A percentile compares a stretch with the other conserved stretches of the same genome.
Evolutionary conservation across 2,888 invertebrate genomes (phyloP).

Genomic region (Quadroppia sp.): DNA sequence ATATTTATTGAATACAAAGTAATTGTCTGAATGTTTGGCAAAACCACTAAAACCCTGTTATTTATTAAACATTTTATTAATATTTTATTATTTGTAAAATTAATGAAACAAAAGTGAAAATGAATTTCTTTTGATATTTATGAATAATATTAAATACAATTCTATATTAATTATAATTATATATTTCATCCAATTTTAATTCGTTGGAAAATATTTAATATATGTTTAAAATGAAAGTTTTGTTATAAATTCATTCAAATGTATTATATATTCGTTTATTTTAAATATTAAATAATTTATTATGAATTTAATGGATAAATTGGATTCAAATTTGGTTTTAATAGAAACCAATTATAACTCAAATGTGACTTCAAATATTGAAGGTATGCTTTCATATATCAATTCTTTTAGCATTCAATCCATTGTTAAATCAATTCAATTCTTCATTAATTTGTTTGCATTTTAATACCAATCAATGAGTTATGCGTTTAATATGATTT

Average conservation of each 20-base stretch:
- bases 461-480: not conserved
- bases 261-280: too few species aligned
- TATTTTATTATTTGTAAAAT: not conserved
- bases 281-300: not conserved
- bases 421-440: not conserved
- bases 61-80: not conserved
- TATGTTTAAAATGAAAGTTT: not conserved
- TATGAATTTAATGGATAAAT: too few species aligned
- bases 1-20: not conserved
- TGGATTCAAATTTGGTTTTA: not conserved
- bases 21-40: slow-evolving; percentile 19
- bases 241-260: too few species aligned
- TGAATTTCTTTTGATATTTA: not conserved
- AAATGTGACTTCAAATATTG: not conserved
- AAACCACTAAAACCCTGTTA: not conserved
- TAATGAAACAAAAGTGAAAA: not conserved
- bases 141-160: not conserved
- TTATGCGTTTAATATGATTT: not conserved
- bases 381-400: not conserved
- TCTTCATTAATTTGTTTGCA: not conserved
- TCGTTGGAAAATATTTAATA: not conserved
- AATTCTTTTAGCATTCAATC: not conserved
- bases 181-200: too few species aligned
- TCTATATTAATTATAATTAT: too few species aligned
- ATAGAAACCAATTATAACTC: not conserved